Evolutionary conservation across 2,888 invertebrate genomes (phyloP), one percentile per base, ranked within the genome.

Genomic region (Sinhomidia bicolor): DNA sequence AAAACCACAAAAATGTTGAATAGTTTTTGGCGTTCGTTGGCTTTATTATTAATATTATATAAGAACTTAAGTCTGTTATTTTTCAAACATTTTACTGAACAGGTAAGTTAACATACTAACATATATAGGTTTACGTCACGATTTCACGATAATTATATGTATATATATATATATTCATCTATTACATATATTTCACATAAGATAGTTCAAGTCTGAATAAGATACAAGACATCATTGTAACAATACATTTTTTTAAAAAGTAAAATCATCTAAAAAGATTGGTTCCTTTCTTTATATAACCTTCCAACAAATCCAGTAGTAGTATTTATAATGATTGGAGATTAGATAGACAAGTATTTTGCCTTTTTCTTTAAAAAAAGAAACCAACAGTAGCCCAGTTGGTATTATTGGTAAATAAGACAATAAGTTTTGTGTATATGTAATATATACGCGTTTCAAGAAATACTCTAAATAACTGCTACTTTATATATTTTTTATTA

Each of bases 21-120:
- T 14, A 14, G 10, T 81, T 88, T 88, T 88, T 88, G 88, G 88
- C 88, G 88, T 83, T 88, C 88, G 88, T 83, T 88, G 88, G 88
- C 88, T 88, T 88, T 88, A 83, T 88, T 88, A 79, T 23, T 79
- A 71, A 44, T 71, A 44, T 20, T 71, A 76, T 51, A 54, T 80
- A 80, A 57, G 88, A 88, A 88, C 88, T 83, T 65, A 82, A 83
- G 57, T 60, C 47, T 88, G 83, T 83, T 88, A 88, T 78, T 80
- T 87, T 83, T 79, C 47, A 83, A 65, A 88, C 54, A 79, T n/a
- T 88, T 76, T 79, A 68, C 65, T 88, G 82, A 74, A 74, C 74
- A 76, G 65, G 29, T 71, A 83, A 47, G 36, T 51, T 88, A 54
- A 76, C 57, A 87, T 60, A 47, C 74, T 85, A 71, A 32, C 29